Conservation (phyloP, 2,113 vertebrate genomes). For the Lichenostomus cassidix region DNA sequence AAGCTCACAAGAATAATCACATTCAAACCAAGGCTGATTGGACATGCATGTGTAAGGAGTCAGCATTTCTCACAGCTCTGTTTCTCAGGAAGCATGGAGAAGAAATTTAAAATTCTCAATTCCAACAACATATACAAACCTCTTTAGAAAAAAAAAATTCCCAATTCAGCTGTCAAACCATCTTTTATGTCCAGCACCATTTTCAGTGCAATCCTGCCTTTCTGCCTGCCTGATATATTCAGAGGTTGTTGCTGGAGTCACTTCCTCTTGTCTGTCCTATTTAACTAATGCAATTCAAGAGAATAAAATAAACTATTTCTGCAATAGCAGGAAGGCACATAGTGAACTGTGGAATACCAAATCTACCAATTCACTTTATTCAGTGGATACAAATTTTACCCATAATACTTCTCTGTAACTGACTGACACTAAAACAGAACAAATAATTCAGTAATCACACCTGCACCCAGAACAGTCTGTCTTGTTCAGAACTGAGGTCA, state of each 20-base stretch:
- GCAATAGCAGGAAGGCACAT: slow-evolving; percentile 51
- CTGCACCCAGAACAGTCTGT: slow-evolving; percentile 60
- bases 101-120: background rate
- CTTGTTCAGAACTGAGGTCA: slow-evolving; percentile 61
- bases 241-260: background rate
- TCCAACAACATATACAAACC: background rate
- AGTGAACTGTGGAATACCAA: slow-evolving; percentile 48
- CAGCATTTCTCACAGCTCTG: background rate
- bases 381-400: slow-evolving; percentile 24
- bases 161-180: background rate
- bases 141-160: background rate
- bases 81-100: background rate
- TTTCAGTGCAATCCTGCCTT: background rate
- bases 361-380: slow-evolving; percentile 51
- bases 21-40: background rate
- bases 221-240: slow-evolving; percentile 27
- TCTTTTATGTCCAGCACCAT: background rate
- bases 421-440: slow-evolving; percentile 59
- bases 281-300: slow-evolving; percentile 44
- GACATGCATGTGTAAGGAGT: background rate
- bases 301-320: slow-evolving; percentile 50
- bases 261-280: slow-evolving; percentile 37
- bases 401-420: slow-evolving; percentile 41
- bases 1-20: background rate
- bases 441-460: slow-evolving; percentile 66